These are phyloP conservation scores for Galemys pyrenaicus DNA, from an alignment of 2,113 vertebrate genomes.

Conservation along the genomic window DNA sequence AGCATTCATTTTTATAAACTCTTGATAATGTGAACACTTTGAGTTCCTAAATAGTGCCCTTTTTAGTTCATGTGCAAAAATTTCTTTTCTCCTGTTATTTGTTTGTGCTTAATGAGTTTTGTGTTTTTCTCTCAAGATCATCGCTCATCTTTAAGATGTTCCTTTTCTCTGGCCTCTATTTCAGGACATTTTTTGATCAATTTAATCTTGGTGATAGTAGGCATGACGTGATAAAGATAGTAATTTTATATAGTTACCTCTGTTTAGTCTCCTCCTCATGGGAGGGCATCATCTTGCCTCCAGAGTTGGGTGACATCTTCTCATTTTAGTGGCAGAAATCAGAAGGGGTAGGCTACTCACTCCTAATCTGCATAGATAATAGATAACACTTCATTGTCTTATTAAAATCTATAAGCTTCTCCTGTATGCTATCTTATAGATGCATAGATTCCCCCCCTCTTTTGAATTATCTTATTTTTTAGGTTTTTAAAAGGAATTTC, in stretches of 20 bases:
- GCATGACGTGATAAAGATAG: background rate
- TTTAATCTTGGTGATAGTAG: background rate
- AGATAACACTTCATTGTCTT: background rate
- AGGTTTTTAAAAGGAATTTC: slow-evolving; percentile 23
- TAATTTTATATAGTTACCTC: background rate
- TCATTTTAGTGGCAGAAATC: background rate
- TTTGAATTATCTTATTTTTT: slow-evolving; percentile 50
- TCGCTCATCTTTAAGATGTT: slow-evolving; percentile 2
- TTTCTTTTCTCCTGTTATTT: background rate
- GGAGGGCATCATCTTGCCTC: background rate
- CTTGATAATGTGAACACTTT: background rate
- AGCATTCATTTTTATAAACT: background rate
- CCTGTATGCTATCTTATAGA: slow-evolving; percentile 31
- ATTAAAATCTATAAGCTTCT: background rate
- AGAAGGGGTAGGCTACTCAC: background rate
- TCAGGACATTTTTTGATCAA: background rate
- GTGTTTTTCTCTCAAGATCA: background rate
- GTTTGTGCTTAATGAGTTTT: background rate
- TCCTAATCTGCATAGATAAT: background rate
- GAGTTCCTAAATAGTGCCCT: background rate
- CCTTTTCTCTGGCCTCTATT: background rate
- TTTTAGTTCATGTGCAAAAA: background rate
- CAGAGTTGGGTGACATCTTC: background rate
- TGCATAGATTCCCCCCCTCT: background rate
- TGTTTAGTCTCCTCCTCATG: background rate